Evolutionary conservation across 1,140 invertebrate genomes (phyloP).

Genomic region (Gonioctena quinquepunctata): DNA sequence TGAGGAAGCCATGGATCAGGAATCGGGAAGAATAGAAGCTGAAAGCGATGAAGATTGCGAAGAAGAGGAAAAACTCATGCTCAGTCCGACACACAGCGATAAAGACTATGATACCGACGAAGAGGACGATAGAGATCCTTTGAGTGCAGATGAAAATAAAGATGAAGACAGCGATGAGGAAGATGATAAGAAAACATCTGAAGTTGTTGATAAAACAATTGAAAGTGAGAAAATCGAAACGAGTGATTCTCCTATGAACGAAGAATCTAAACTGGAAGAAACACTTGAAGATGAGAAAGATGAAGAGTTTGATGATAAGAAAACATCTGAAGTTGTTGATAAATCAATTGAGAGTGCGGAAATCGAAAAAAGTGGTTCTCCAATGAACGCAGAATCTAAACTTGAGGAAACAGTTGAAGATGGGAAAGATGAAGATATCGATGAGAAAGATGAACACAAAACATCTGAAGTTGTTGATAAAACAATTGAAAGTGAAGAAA

Average conservation of each 20-base stretch:
- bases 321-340: background rate
- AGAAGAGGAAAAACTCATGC: slow-evolving; percentile 7
- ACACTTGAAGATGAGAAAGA: background rate
- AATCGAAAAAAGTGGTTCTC: background rate
- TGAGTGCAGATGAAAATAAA: background rate
- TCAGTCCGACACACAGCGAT: slow-evolving; percentile 10
- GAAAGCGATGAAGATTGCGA: slow-evolving; percentile 12
- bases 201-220: background rate
- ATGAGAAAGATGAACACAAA: background rate
- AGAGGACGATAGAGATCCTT: background rate
- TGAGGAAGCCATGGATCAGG: background rate
- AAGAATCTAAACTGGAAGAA: background rate
- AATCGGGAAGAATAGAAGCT: background rate
- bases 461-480: background rate
- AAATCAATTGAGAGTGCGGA: background rate
- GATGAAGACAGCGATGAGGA: background rate
- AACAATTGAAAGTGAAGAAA: background rate
- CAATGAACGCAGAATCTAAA: background rate
- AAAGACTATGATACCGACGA: slow-evolving; percentile 1
- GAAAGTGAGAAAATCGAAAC: background rate
- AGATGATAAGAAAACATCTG: background rate
- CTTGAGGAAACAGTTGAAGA: background rate
- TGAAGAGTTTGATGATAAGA: background rate
- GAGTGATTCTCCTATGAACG: background rate
- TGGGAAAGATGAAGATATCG: background rate